Evolutionary conservation across 1,140 invertebrate species (phyloP), one percentile per base, ranked within the genome.

Genomic region (Leptinotarsa undecemlineata): DNA sequence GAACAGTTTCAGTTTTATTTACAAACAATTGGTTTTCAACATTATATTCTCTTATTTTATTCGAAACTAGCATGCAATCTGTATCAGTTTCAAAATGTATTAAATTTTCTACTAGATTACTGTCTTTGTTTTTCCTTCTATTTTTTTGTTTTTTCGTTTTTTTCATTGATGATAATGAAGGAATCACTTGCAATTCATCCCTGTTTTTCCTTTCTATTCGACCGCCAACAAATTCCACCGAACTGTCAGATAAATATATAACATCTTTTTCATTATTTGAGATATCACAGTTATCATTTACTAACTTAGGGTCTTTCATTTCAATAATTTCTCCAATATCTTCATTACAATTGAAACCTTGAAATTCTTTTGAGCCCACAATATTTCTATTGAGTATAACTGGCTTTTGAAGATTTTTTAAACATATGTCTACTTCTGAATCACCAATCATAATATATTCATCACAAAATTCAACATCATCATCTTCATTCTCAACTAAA

Each of bases 381-480:
- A 20, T 20, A 64, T 23, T 64, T 20, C 14, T 64, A 23, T 21
- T 20, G 20, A 33, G 8, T 42, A 42, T 11, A 42, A 23, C 4
- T 64, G 63, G 19, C 20, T 64, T 64, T 26, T 64, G 6, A 15
- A 64, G 6, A 64, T 64, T 33, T 47, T 68, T 33, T 11, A 47
- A 19, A 68, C n/a, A n/a, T 17, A 48, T 15, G n/a, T n/a, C 67
- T 19, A 42, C 60, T 8, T 79, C 61, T 66, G 78, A 73, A 67
- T 82, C 78, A 62, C 76, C 61, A 64, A 80, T 75, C 19, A 79
- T 14, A 57, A 78, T 69, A 76, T 74, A 75, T 72, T 78, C 77
- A 75, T 77, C 70, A 67, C 67, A 74, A 33, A 77, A 72, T 51
- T 77, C 23, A 48, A 76, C 71, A 76, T 80, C 79, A 66, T 70